phyloP scores from a whole-genome alignment of 2,888 invertebrate species.

The Clostera curtula region DNA sequence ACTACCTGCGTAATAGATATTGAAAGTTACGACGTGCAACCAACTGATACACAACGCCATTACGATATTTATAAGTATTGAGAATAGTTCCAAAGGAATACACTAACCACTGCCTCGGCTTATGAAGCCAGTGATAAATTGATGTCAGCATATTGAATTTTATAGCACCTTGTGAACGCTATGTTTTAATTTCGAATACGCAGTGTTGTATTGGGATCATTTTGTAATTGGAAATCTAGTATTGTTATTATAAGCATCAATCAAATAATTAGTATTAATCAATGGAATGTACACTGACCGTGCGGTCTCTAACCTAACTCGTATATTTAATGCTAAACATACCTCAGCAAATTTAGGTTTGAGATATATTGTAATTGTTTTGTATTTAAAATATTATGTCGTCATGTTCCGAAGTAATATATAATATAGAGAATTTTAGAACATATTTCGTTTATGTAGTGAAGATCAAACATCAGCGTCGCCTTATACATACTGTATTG shows the following conservation, averaged over 20 bases:
- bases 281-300: conserved; percentile 41
- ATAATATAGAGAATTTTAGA: conserved; percentile 11
- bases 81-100: conserved; percentile 23
- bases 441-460: conserved; percentile 15
- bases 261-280: conserved; percentile 8
- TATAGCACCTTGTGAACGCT: conserved; percentile 5
- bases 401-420: conserved; percentile 15
- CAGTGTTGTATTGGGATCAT: conserved; percentile 12
- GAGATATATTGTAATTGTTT: conserved; percentile 24
- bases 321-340: conserved; percentile 22
- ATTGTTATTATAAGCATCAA: conserved; percentile 10
- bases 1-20: too few species aligned
- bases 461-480: conserved; percentile 13
- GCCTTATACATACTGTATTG: conserved; percentile 15
- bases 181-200: conserved; percentile 4
- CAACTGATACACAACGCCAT: conserved; percentile 3
- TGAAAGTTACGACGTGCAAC: too few species aligned
- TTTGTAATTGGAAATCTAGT: conserved; percentile 6
- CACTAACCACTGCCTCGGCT: conserved; percentile 37
- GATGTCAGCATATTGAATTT: conserved; percentile 9
- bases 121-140: conserved; percentile 38
- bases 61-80: conserved; percentile 5
- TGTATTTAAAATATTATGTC: conserved; percentile 21
- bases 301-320: conserved; percentile 14
- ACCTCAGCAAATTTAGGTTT: conserved; percentile 25